Conservation (phyloP, 1,140 invertebrate species). For the Ditylenchus dipsaci region DNA sequence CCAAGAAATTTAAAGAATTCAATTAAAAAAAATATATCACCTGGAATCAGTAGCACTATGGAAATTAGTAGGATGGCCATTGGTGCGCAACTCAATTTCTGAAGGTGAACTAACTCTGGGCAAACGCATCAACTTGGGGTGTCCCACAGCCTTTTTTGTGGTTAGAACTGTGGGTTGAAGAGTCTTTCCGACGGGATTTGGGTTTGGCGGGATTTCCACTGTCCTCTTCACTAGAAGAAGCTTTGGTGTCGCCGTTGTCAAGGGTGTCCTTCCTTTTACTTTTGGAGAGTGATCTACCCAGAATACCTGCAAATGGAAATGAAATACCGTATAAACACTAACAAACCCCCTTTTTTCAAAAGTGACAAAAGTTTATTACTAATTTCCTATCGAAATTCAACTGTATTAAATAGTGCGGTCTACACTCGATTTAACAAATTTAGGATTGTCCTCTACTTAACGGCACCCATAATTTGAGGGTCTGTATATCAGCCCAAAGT, state of each 20-base stretch:
- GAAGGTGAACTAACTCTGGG: not conserved
- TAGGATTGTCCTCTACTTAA: no score
- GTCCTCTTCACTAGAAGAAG: not conserved
- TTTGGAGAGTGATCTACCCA: not conserved
- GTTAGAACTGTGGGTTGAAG: not conserved
- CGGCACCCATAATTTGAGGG: no score
- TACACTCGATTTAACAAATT: no score
- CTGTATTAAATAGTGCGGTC: no score
- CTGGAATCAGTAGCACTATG: not conserved
- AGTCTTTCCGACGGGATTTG: not conserved
- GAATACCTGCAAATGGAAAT: not conserved
- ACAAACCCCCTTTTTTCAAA: no score
- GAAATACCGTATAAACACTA: no score
- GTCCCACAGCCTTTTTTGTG: not conserved
- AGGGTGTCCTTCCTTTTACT: not conserved
- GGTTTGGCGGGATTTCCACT: not conserved
- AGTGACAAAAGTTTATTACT: no score
- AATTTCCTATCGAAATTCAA: no score
- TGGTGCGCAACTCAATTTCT: not conserved
- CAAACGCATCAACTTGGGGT: not conserved
- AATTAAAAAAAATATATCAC: not conserved
- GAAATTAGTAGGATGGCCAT: not conserved
- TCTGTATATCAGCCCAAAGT: no score
- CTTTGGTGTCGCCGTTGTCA: not conserved
- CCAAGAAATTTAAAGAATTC: no score